Evolutionary conservation across 2,797 vertebrate species (phyloP).

Genomic region (Onychomys torridus): DNA sequence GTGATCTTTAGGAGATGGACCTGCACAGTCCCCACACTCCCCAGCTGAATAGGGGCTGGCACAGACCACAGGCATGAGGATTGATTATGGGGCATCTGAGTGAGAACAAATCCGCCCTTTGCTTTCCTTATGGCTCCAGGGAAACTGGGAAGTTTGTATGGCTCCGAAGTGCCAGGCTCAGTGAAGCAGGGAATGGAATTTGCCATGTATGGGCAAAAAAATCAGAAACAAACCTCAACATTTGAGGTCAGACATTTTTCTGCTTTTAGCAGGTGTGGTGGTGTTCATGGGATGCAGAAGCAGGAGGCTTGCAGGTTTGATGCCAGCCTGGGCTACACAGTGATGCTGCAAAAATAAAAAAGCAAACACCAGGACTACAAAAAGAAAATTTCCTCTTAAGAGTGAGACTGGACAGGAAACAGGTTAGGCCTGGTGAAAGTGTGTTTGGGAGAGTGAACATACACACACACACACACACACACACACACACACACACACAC

Average conservation of each 20-base stretch:
- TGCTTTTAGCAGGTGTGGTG: background rate
- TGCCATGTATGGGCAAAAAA: background rate
- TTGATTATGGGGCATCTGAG: background rate
- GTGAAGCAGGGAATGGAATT: background rate
- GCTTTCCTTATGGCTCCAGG: background rate
- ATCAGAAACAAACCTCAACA: background rate
- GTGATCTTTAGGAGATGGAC: background rate
- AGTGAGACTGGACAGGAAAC: background rate
- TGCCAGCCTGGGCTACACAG: background rate
- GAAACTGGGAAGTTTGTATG: background rate
- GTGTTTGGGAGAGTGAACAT: background rate
- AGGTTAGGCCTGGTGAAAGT: background rate
- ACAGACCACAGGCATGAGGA: background rate
- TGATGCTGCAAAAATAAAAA: background rate
- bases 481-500: too few relatives aligned
- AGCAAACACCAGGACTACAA: background rate
- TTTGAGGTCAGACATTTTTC: background rate
- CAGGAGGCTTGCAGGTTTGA: background rate
- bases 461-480: too few relatives aligned
- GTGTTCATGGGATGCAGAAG: background rate
- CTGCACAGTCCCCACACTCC: accelerated
- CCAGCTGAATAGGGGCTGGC: background rate
- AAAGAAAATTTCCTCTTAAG: background rate
- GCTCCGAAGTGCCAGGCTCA: background rate
- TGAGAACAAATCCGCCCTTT: background rate